These are phyloP conservation scores for Drosophila ironensis DNA, from an alignment of 1,140 invertebrate genomes.

Conservation along the genomic window DNA sequence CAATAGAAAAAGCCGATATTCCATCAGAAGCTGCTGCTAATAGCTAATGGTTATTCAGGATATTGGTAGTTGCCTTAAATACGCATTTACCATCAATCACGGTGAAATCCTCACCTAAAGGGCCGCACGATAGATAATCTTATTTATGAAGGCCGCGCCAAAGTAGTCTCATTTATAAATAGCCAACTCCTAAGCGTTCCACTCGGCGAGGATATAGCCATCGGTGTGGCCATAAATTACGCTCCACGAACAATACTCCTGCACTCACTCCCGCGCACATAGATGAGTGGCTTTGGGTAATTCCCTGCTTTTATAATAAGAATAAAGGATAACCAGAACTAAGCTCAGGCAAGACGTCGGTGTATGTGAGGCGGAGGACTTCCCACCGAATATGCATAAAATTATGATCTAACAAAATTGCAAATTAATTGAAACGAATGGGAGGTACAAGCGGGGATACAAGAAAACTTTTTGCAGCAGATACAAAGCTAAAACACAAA, in stretches of 20 bases:
- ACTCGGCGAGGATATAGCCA: constrained; percentile 4
- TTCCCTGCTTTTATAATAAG: constrained; percentile 63
- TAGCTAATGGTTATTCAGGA: background rate
- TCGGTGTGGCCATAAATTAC: constrained; percentile 51
- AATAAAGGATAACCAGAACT: constrained; percentile 45
- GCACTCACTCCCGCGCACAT: background rate
- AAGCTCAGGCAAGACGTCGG: constrained; percentile 29
- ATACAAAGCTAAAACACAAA: background rate
- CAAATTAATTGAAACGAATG: constrained; percentile 71
- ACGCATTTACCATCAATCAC: constrained; percentile 27
- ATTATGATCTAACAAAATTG: constrained; percentile 64
- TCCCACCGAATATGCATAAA: constrained; percentile 32
- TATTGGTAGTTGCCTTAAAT: constrained; percentile 17
- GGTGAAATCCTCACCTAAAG: background rate
- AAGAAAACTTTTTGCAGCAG: constrained; percentile 20
- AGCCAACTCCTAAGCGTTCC: constrained; percentile 9
- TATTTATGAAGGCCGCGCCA: constrained; percentile 20
- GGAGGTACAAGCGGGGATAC: background rate
- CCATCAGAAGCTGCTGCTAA: background rate
- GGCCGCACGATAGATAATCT: background rate
- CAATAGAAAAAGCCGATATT: background rate
- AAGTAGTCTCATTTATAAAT: constrained; percentile 31
- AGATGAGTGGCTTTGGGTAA: constrained; percentile 37
- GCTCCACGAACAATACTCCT: constrained; percentile 22
- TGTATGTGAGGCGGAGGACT: constrained; percentile 5